A percentile compares a stretch with the other conserved stretches of the same genome.
Evolutionary conservation across 2,797 vertebrate genomes (phyloP).

Genomic region (Cryptoprocta ferox): DNA sequence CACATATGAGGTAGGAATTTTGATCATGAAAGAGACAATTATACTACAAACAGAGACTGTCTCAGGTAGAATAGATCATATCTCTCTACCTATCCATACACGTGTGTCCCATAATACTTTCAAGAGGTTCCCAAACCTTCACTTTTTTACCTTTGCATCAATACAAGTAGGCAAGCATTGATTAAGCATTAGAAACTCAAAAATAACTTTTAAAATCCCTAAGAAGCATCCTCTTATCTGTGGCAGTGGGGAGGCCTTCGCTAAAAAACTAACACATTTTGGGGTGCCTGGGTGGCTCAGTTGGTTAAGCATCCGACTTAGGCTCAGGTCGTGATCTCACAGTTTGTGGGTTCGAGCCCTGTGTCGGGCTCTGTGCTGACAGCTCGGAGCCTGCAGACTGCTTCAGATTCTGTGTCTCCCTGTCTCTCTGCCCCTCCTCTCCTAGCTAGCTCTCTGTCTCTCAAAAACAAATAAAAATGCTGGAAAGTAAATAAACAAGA

Average conservation of each 20-base stretch:
- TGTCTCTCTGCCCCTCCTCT: no score
- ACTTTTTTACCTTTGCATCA: background rate
- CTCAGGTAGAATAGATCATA: background rate
- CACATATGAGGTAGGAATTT: background rate
- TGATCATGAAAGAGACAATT: background rate
- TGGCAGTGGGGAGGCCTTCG: background rate
- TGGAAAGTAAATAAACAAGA: no score
- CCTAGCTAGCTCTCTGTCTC: no score
- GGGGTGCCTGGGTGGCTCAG: no score
- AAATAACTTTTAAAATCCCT: background rate
- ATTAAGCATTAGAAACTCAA: background rate
- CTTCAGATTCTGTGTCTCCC: no score
- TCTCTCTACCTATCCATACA: background rate
- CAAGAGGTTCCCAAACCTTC: background rate
- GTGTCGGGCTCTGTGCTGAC: no score
- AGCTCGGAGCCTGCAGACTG: no score
- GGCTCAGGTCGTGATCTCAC: no score
- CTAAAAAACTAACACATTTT: background rate
- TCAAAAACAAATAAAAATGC: no score
- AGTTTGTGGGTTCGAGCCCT: no score
- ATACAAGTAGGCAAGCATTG: background rate
- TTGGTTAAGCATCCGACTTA: no score
- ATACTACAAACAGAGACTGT: background rate
- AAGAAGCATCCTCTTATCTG: background rate
- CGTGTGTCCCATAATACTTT: background rate